phyloP scores from a whole-genome alignment of 2,797 vertebrate genomes.

The Takifugu ocellatus region DNA sequence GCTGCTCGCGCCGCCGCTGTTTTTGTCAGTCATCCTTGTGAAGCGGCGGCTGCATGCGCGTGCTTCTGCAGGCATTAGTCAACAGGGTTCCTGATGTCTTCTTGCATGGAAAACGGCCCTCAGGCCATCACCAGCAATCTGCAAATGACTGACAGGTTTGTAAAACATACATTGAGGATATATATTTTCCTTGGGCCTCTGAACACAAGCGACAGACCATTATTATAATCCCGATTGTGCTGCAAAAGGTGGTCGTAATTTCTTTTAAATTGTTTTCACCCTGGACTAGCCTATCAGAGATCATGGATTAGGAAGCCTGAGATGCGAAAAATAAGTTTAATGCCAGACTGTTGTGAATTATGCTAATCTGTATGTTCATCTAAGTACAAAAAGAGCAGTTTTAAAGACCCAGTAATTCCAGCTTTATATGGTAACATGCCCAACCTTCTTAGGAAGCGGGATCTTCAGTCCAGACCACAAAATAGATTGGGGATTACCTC shows the following conservation, averaged over 20 bases:
- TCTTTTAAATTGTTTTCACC: neutral
- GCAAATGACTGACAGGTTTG: constrained; percentile 35
- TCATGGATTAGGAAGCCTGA: neutral
- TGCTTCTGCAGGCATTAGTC: constrained; percentile 41
- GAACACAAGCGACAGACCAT: neutral
- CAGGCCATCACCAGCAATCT: constrained; percentile 52
- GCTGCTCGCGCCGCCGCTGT: constrained; percentile 42
- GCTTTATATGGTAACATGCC: constrained; percentile 26
- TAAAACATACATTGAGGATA: constrained; percentile 17
- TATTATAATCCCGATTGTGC: constrained; percentile 15
- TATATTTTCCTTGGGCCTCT: constrained; percentile 15
- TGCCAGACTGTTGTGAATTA: neutral
- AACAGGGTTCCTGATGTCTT: constrained; percentile 49
- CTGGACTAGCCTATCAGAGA: neutral
- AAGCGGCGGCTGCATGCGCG: constrained; percentile 32
- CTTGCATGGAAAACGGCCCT: constrained; percentile 48
- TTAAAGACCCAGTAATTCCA: constrained; percentile 7
- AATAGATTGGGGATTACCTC: constrained; percentile 76
- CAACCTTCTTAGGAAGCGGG: constrained; percentile 43
- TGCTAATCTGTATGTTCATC: constrained; percentile 6
- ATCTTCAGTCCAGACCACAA: constrained; percentile 51
- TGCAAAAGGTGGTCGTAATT: neutral
- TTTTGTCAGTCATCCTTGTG: constrained; percentile 48
- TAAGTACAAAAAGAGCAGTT: constrained; percentile 15
- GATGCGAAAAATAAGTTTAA: neutral